Percentiles rank a stretch among this genome's conserved stretches.
Evolutionary conservation across 2,797 vertebrate species (phyloP).

Genomic region (Macropus fuliginosus): DNA sequence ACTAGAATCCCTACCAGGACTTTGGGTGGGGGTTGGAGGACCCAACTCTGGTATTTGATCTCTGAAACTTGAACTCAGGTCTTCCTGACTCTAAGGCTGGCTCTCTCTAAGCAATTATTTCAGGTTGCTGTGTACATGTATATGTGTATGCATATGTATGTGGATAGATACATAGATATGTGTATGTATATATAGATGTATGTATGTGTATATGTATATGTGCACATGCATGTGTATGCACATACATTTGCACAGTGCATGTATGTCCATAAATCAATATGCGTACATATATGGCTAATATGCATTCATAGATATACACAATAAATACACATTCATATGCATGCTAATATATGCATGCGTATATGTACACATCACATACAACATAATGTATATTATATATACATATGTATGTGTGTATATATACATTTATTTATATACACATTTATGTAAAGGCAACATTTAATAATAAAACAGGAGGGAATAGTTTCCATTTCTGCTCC

Average conservation of each 20-base stretch:
- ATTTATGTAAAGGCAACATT: neutral
- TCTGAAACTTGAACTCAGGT: neutral
- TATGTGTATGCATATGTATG: too few relatives aligned
- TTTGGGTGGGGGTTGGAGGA: neutral
- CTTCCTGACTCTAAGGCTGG: neutral
- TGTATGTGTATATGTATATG: neutral
- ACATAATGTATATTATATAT: neutral
- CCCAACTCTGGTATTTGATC: neutral
- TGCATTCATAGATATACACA: neutral
- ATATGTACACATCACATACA: neutral
- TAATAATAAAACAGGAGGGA: neutral
- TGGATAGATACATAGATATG: too few relatives aligned
- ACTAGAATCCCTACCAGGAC: neutral
- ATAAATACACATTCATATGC: neutral
- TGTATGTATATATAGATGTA: neutral
- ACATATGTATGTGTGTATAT: neutral
- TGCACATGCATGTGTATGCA: neutral
- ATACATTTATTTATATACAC: neutral
- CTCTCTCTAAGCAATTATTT: neutral
- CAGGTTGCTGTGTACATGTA: neutral
- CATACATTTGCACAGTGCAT: neutral
- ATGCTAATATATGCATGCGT: neutral
- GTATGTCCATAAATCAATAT: neutral
- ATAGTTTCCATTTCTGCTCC: neutral
- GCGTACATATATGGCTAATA: neutral